phyloP scores from a whole-genome alignment of 2,797 vertebrate genomes.

The Sciurus vulgaris region DNA sequence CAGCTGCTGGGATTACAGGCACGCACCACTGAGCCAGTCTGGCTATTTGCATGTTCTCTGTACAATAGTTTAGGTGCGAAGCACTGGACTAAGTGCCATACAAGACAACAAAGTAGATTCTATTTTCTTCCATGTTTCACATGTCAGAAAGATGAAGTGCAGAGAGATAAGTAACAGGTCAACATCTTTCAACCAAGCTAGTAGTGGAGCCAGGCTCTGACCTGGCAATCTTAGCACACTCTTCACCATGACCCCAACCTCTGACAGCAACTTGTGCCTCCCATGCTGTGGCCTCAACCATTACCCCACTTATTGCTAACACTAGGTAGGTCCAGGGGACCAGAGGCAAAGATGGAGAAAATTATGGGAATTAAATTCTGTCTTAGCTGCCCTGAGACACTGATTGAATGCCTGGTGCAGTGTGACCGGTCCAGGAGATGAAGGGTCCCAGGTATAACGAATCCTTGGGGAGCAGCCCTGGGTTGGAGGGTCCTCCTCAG shows the following conservation, averaged over 20 bases:
- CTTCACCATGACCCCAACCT: background rate
- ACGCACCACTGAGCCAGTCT: too few species aligned
- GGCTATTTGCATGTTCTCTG: background rate
- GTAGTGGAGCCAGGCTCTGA: background rate
- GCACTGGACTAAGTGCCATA: background rate
- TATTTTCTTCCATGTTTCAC: background rate
- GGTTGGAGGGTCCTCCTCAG: background rate
- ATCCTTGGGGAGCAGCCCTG: background rate
- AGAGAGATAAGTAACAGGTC: background rate
- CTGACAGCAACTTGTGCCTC: background rate
- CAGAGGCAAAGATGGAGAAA: background rate
- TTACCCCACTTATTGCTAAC: background rate
- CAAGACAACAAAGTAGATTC: background rate
- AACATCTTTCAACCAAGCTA: background rate
- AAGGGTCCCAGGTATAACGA: background rate
- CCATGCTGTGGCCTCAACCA: background rate
- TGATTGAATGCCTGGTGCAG: background rate
- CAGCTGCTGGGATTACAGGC: too few species aligned
- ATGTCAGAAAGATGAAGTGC: background rate
- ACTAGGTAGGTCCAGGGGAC: background rate
- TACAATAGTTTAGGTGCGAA: background rate
- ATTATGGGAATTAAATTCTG: background rate
- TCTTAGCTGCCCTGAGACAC: background rate
- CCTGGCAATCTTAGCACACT: fast-evolving
- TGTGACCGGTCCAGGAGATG: background rate